Evolutionary conservation across 53 echinoderm and acorn worm species (phyloP), one percentile per base, ranked within the genome.

Genomic region (Henricia sp.): DNA sequence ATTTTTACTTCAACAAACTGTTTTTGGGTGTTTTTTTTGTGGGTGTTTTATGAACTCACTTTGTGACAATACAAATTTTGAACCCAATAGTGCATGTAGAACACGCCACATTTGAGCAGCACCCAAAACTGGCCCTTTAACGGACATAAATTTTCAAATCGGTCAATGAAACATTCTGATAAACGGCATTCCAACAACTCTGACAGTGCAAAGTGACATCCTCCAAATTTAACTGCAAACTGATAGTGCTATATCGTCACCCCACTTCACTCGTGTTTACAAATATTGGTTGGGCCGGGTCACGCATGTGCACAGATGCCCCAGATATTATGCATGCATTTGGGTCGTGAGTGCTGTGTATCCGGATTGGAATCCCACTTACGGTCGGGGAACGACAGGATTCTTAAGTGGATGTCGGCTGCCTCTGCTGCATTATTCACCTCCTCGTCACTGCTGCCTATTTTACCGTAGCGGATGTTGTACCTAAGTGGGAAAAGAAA

Each of bases 381-480:
- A 94, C 99, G 86, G 54, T 87, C 89, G 21, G 99, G 94, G 84
- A 97, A 97, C 23, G 92, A 83, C 33, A 90, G 71, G 28, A 97
- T 97, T 52, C 90, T 83, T 16, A 63, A 42, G 52, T 97, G 99
- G 30, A 94, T 92, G 65, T 95, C 94, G 12, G 92, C 92, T 32
- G 92, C 92, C 12, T 69, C 64, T 2, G 92, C 92, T 33, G 90
- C 88, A 13, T 59, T 72, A 44, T 72, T 83, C 0, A 92, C 87
- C 71, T 90, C 94, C 37, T 90, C 90, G 9, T 90, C 90, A 24
- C 77, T 21, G 68, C 94, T 85, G 3, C 86, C 64, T 37, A 92
- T 70, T 67, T 92, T 92, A 19, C 99, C 99, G 78, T 94, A 97
- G 20, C 90, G 70, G 67, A 96, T 94, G 70, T 96, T 96, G 85